Base-by-base conservation (phyloP, 23 tunicate species). In the Phallusia fumigata region DNA sequence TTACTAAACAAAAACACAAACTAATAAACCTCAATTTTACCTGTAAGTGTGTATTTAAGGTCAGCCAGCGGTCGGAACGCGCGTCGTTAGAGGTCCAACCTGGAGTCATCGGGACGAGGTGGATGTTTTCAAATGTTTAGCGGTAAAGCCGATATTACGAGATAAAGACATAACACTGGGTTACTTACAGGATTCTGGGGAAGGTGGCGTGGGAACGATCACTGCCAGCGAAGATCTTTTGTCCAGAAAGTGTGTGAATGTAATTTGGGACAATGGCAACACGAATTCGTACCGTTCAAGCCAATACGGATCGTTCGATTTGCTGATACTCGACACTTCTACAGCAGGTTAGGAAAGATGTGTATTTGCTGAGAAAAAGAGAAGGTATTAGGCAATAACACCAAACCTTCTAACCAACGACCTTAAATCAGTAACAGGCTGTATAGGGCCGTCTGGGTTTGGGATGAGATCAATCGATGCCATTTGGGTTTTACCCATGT, bases 231-330 rank as follows among this genome's bases (percentile, higher is more conserved):
- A 24, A 58, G 69, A 58, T 13, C 13, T 58, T 24, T 22, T 22
- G 13, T 58, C 28, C 1, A 22, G 28, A 16, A 58, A 58, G 28
- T 24, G 69, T 21, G 69, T 58, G 28, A 24, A 58, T 21, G 69
- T 58, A 5, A 13, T 24, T 22, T 58, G 69, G 69, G 69, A 58
- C 28, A 58, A 58, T 16, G 69, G 69, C 2, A 58, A 58, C 2
- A 21, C 69, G 16, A 58, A 58, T 16, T 21, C 69, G 8, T 58
- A 58, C 69, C 8, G 28, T 6, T 21, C 69, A 6, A 24, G 69
- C 26, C 26, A 24, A 58, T 58, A 58, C 69, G 69, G 69, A 58
- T 58, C 28, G 69, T 58, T 58, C 16, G 69, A 58, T 58, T 58
- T 58, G 16, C 28, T 58, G 69, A 24, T 58, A 24, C 16, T 58